phyloP scores from a whole-genome alignment of 2,888 invertebrate genomes.

The Eupithecia centaureata region DNA sequence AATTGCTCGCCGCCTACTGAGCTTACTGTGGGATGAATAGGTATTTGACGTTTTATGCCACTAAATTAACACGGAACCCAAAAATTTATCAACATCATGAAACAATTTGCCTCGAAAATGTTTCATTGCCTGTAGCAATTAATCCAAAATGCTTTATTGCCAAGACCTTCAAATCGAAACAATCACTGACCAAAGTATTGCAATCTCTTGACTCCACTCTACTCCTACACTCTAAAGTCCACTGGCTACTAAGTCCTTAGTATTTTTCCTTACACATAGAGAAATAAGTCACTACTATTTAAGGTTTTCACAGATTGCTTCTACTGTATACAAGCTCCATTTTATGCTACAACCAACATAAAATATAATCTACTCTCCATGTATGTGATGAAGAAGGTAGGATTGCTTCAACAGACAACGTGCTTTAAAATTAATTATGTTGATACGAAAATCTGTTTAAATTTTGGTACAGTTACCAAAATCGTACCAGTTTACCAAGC shows the following conservation, averaged over 20 bases:
- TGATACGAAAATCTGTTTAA: slow-evolving; percentile 38
- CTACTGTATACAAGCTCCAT: too few species aligned
- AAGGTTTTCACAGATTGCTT: too few species aligned
- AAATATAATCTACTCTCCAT: too few species aligned
- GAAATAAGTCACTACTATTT: background rate
- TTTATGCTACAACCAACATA: too few species aligned
- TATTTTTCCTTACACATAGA: background rate
- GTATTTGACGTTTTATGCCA: slow-evolving; percentile 3
- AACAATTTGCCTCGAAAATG: slow-evolving; percentile 28
- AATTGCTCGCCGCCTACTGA: background rate
- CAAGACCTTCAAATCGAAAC: slow-evolving; percentile 41
- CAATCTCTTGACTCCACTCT: slow-evolving; percentile 37
- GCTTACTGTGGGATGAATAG: background rate
- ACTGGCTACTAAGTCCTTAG: slow-evolving; percentile 11
- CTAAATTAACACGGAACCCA: slow-evolving; percentile 18
- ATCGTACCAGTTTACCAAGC: slow-evolving; percentile 6
- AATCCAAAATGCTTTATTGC: slow-evolving; percentile 33
- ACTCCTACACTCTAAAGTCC: too few species aligned
- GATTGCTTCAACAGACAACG: slow-evolving; percentile 2
- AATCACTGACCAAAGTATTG: slow-evolving; percentile 42
- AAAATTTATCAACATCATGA: slow-evolving; percentile 27
- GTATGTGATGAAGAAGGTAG: background rate
- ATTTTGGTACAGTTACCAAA: slow-evolving; percentile 24
- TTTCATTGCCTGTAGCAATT: slow-evolving; percentile 35
- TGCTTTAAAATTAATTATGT: slow-evolving; percentile 33